A percentile compares a stretch with the other conserved stretches of the same genome.
These are phyloP conservation scores for Phragmatobia fuliginosa DNA, from an alignment of 2,888 invertebrate species.

Conservation along the genomic window DNA sequence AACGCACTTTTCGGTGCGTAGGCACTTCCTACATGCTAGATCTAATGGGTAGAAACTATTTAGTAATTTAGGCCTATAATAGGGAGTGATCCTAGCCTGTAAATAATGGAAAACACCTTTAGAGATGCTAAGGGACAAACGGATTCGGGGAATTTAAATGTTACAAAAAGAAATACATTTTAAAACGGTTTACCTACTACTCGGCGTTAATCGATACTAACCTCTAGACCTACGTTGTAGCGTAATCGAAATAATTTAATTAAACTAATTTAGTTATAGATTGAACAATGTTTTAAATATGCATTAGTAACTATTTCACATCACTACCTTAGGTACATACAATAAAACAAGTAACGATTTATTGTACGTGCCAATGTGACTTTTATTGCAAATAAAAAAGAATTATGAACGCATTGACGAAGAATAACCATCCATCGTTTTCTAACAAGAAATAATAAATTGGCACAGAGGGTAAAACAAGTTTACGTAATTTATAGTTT, in stretches of 20 bases:
- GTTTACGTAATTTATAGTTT: too few species aligned
- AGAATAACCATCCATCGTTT: too few species aligned
- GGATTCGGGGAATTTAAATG: not conserved
- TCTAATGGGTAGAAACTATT: not conserved
- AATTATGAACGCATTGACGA: too few species aligned
- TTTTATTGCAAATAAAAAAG: too few species aligned
- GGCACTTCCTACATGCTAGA: too few species aligned
- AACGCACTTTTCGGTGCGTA: too few species aligned
- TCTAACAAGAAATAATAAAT: too few species aligned
- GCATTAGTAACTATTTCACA: not conserved
- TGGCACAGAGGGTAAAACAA: too few species aligned
- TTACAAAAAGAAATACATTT: not conserved
- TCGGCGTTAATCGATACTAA: not conserved
- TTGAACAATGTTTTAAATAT: too few species aligned
- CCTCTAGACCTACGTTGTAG: too few species aligned
- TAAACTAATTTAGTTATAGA: too few species aligned
- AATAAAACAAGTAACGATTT: not conserved
- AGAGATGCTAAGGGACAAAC: not conserved
- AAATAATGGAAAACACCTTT: not conserved
- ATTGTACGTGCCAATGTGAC: not conserved
- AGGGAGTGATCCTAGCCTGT: not conserved
- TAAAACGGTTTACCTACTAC: not conserved
- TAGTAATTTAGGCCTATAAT: not conserved
- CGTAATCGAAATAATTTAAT: too few species aligned
- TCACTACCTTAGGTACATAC: not conserved